Conservation (phyloP, 2,797 vertebrate species). For the Hydrolagus colliei region DNA sequence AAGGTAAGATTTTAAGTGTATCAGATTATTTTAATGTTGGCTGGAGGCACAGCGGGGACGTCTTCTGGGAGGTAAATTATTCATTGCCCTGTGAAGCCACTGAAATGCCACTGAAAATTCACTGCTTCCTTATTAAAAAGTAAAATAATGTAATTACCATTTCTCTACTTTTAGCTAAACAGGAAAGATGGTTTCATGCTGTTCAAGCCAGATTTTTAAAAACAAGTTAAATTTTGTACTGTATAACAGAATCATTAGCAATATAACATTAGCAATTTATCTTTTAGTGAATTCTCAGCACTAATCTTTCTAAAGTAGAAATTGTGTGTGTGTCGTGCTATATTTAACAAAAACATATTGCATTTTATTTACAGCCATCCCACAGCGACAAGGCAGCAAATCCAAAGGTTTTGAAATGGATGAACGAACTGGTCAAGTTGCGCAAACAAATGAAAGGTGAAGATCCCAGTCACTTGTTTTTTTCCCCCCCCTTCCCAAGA, state of each 20-base stretch:
- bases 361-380: slow-evolving; percentile 67
- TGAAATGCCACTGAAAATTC: too few species aligned
- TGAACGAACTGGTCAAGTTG: slow-evolving; percentile 93
- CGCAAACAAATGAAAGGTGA: slow-evolving; percentile 96
- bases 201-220: neutral
- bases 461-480: slow-evolving; percentile 17
- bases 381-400: slow-evolving; percentile 93
- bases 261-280: neutral
- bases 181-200: neutral
- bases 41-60: neutral
- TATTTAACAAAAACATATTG: neutral
- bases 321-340: neutral
- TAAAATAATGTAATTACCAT: too few species aligned
- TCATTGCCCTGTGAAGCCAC: too few species aligned
- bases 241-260: neutral
- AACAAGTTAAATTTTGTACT: neutral
- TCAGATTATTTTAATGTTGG: neutral
- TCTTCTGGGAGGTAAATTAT: too few species aligned
- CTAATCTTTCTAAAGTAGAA: neutral
- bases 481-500: neutral
- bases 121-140: too few species aligned
- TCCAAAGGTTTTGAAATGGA: slow-evolving; percentile 95
- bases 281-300: neutral
- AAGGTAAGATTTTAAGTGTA: slow-evolving; percentile 59
- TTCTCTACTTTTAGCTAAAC: too few species aligned